Base-by-base conservation (phyloP, 2,888 invertebrate species). In the Agriopis leucophaearia region DNA sequence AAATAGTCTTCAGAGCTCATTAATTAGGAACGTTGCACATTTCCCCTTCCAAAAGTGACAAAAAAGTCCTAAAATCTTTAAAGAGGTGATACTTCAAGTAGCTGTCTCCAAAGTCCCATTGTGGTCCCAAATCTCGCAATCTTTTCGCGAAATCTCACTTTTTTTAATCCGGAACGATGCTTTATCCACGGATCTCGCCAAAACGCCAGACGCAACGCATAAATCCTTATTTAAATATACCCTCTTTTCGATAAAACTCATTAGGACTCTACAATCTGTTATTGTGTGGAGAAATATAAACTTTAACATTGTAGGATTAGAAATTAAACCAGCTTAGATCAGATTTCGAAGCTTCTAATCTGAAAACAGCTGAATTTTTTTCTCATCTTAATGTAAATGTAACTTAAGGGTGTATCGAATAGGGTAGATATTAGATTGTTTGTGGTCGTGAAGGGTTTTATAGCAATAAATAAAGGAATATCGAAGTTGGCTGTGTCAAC, bases 141-240 rank as follows among this genome's bases (percentile, higher is more conserved):
- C 89, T 80, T 76, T 76, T 81, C 79, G 78, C 81, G 80, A 81
- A 87, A 88, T 86, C 83, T 78, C 76, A 66, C 69, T 78, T 81
- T 88, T 89, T 90, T 88, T 85, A 86, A 88, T 86, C 83, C 82
- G 74, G 81, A 82, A 81, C 82, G 82, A 84, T 86, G 82, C 88
- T 87, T 92, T 91, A 93, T 92, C 93, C 90, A 83, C 84, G 84
- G 86, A 93, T 90, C 92, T 92, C 89, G 91, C 92, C 91, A 90
- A 92, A 92, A 92, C 85, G 85, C 90, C 92, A 92, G 93, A 92
- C 92, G 88, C 88, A 88, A 88, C 88, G 88, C 92, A 92, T 94
- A 94, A 94, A 93, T 93, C 92, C 91, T 91, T 92, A 92, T 94
- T 94, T 92, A 92, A 92, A 93, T 93, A 91, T 93, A 91, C 89